A percentile compares a stretch with the other conserved stretches of the same genome.
phyloP scores from a whole-genome alignment of 2,113 vertebrate species.

The Pavo muticus region DNA sequence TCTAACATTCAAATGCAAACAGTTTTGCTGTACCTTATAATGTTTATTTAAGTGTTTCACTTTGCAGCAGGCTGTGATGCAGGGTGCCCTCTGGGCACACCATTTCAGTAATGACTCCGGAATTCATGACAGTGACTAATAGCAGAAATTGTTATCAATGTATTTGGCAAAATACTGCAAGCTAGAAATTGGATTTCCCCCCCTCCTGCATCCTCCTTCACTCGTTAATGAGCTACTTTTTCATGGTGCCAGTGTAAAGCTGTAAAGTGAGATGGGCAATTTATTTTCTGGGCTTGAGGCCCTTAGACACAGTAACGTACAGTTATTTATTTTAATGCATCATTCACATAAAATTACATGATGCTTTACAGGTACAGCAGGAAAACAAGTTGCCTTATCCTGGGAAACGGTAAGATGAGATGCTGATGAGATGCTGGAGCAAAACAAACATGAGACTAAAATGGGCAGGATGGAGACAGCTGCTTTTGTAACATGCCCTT shows the following conservation, averaged over 20 bases:
- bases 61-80: neutral
- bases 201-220: neutral
- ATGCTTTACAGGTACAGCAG: neutral
- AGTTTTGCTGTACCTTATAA: neutral
- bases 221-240: slow-evolving; percentile 62
- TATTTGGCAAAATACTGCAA: slow-evolving; percentile 68
- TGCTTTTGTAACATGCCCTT: neutral
- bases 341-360: slow-evolving; percentile 23
- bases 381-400: slow-evolving; percentile 7
- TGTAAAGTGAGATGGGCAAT: slow-evolving; percentile 39
- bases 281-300: slow-evolving; percentile 47
- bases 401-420: neutral
- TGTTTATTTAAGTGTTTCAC: slow-evolving; percentile 45
- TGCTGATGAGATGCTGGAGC: neutral
- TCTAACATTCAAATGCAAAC: neutral
- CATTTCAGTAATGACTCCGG: slow-evolving; percentile 39
- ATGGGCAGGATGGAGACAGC: neutral
- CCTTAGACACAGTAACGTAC: neutral
- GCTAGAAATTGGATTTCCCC: slow-evolving; percentile 61
- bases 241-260: slow-evolving; percentile 56
- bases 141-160: slow-evolving; percentile 57
- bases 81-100: slow-evolving; percentile 46
- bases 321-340: slow-evolving; percentile 46
- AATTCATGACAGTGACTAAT: slow-evolving; percentile 66
- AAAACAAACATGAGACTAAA: neutral